Percentiles rank a stretch among this genome's conserved stretches.
Evolutionary conservation across 2,113 vertebrate genomes (phyloP).

Genomic region (Noctilio leporinus): DNA sequence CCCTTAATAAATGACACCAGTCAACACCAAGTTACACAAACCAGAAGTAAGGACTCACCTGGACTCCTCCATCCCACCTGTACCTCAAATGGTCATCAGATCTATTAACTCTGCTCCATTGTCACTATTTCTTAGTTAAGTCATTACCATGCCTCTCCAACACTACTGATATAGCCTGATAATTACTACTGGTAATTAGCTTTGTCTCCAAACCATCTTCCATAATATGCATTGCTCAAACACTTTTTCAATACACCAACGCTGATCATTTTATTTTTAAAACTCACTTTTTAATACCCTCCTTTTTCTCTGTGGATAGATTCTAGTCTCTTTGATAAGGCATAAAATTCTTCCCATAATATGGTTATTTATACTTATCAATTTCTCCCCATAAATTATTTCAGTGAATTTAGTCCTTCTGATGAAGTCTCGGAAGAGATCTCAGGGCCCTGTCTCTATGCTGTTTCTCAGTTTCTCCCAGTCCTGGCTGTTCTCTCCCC

Average conservation of each 20-base stretch:
- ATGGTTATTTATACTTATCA: background rate
- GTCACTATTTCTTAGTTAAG: background rate
- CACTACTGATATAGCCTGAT: background rate
- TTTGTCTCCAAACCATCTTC: background rate
- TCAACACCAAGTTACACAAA: background rate
- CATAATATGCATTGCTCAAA: background rate
- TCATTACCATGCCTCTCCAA: background rate
- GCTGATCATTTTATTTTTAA: background rate
- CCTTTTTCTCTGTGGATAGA: background rate
- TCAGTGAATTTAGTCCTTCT: background rate
- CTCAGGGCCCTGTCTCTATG: rapidly evolving
- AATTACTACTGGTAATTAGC: background rate
- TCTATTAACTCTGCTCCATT: background rate
- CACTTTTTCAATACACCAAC: background rate
- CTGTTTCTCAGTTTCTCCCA: background rate
- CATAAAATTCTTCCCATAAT: background rate
- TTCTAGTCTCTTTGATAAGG: background rate
- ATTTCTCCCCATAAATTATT: background rate
- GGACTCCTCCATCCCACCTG: too few species aligned
- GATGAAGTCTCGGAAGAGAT: background rate
- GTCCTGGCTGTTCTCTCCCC: background rate
- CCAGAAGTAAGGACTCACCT: background rate
- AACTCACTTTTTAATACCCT: background rate
- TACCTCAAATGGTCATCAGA: background rate
- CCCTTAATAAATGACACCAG: background rate